phyloP scores from a whole-genome alignment of 2,113 vertebrate species.

The Cathartes aura region DNA sequence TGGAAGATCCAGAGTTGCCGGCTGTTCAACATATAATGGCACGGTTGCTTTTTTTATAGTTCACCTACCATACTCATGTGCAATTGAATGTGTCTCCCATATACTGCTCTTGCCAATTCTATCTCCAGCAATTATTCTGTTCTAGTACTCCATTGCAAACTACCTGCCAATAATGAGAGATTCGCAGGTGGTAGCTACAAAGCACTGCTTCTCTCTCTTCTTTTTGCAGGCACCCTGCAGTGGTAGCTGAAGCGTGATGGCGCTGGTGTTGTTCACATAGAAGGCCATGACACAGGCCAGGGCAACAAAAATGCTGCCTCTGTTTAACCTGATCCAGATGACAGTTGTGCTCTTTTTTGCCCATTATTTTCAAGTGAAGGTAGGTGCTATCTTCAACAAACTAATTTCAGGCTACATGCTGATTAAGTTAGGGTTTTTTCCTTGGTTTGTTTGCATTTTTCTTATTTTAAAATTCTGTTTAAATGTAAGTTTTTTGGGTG shows the following conservation, averaged over 20 bases:
- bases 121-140: conserved; percentile 78
- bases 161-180: conserved; percentile 77
- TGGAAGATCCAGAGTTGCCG: conserved; percentile 60
- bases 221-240: conserved; percentile 56
- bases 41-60: conserved; percentile 70
- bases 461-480: not conserved
- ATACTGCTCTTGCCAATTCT: conserved; percentile 75
- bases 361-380: not conserved
- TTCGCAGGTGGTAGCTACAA: conserved; percentile 73
- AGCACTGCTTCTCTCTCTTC: not conserved
- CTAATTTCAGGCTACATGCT: not conserved
- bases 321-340: conserved; percentile 6
- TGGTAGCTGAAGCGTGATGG: conserved; percentile 17
- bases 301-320: not conserved
- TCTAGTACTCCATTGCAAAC: conserved; percentile 53
- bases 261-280: not conserved
- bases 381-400: not conserved
- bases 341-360: not conserved
- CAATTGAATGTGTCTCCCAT: conserved; percentile 69
- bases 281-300: conserved; percentile 18
- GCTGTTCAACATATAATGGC: conserved; percentile 71
- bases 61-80: conserved; percentile 74
- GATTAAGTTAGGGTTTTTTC: not conserved
- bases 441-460: not conserved
- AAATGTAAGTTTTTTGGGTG: not conserved